phyloP scores from a whole-genome alignment of 2,797 vertebrate genomes.

The Coreius guichenoti region DNA sequence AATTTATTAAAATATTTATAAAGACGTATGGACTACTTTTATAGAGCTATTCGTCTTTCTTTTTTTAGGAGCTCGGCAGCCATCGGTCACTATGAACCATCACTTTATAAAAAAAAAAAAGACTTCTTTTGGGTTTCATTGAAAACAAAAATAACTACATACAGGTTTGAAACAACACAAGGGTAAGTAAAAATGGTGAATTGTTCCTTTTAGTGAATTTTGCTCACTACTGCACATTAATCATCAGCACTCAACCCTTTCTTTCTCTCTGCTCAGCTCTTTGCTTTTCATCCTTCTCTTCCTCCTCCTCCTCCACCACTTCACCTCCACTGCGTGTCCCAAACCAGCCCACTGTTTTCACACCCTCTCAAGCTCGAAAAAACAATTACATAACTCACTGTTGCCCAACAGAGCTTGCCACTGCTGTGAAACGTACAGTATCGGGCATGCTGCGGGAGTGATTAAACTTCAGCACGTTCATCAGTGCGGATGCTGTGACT shows the following conservation, averaged over 20 bases:
- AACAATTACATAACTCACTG: constrained; percentile 40
- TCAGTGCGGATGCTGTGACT: constrained; percentile 2
- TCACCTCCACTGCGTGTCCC: constrained; percentile 34
- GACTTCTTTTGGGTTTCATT: background rate
- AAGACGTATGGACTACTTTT: background rate
- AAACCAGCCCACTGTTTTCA: constrained; percentile 47
- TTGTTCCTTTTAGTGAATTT: background rate
- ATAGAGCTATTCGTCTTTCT: background rate
- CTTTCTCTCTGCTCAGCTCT: background rate
- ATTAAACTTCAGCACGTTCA: constrained; percentile 10
- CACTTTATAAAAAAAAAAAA: background rate
- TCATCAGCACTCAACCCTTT: constrained; percentile 21
- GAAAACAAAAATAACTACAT: background rate
- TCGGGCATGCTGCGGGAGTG: background rate
- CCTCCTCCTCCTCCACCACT: constrained; percentile 19
- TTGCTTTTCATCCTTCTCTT: constrained; percentile 38
- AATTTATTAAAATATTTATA: background rate
- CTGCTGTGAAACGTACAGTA: constrained; percentile 22
- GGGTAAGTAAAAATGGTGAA: background rate
- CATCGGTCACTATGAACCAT: background rate
- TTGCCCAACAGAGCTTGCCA: background rate
- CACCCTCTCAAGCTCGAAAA: constrained; percentile 35
- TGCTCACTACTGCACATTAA: constrained; percentile 10
- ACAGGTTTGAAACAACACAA: background rate
- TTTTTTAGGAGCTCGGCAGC: background rate